These are phyloP conservation scores for Gerris lacustris DNA, from an alignment of 2,888 invertebrate genomes.

Conservation along the genomic window DNA sequence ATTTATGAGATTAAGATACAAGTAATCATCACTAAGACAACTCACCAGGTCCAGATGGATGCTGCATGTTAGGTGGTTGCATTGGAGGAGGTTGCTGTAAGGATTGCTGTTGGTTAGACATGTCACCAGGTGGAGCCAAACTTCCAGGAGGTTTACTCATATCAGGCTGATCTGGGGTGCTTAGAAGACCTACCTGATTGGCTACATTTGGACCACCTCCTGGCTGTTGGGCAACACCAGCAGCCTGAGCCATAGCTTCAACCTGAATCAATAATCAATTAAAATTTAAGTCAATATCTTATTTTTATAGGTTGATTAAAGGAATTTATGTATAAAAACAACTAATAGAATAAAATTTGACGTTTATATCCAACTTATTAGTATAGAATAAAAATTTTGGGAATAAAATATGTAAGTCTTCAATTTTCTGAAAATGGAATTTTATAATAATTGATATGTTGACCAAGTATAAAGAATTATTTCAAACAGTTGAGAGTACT, in stretches of 20 bases:
- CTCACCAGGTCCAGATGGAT: conserved; percentile 3
- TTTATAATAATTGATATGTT: no score
- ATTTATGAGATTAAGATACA: no score
- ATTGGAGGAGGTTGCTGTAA: conserved; percentile 11
- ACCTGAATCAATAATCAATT: conserved; percentile 28
- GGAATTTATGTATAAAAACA: no score
- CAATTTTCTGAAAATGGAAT: no score
- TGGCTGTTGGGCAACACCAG: conserved; percentile 31
- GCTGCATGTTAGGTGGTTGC: conserved; percentile 14
- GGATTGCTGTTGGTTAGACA: not conserved
- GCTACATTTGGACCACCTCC: conserved; percentile 6
- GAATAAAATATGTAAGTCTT: no score
- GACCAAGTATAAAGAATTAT: no score
- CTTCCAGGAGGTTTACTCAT: not conserved
- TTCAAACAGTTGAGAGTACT: no score
- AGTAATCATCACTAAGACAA: no score
- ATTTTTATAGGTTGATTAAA: not conserved
- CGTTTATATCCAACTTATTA: no score
- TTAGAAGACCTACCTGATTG: conserved; percentile 13
- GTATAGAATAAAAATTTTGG: no score
- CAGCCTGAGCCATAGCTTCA: conserved; percentile 40
- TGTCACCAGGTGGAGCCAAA: not conserved
- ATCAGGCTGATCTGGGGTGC: conserved; percentile 16
- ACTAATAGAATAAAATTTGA: no score
- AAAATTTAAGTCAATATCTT: not conserved